These are phyloP conservation scores for Lacanobia wlatinum DNA, from an alignment of 2,888 invertebrate species.

Conservation along the genomic window DNA sequence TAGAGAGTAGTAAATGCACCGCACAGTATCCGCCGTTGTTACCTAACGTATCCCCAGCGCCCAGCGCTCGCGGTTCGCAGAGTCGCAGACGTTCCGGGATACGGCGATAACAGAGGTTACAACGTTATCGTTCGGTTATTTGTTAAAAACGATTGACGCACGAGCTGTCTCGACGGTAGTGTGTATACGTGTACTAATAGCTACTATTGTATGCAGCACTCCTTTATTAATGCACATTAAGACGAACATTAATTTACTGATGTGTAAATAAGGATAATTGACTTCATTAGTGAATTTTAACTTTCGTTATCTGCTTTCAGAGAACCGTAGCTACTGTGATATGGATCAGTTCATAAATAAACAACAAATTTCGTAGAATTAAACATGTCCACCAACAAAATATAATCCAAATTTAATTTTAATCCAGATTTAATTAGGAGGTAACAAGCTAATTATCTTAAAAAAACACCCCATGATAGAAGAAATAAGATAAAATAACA, in stretches of 20 bases:
- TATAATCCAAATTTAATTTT: constrained; percentile 14
- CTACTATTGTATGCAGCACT: constrained; percentile 57
- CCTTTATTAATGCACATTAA: constrained; percentile 34
- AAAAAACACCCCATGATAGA: constrained; percentile 48
- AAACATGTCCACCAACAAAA: constrained; percentile 24
- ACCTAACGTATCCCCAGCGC: constrained; percentile 81
- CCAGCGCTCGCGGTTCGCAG: constrained; percentile 81
- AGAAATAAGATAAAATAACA: constrained; percentile 49
- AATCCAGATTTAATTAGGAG: constrained; percentile 20
- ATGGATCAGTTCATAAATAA: constrained; percentile 42
- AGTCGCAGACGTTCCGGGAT: constrained; percentile 90
- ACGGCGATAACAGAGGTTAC: constrained; percentile 87
- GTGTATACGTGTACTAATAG: constrained; percentile 65
- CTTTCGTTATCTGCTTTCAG: constrained; percentile 9
- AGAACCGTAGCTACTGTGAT: background rate
- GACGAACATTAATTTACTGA: constrained; percentile 25
- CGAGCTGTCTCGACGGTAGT: constrained; percentile 83
- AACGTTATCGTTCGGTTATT: constrained; percentile 85
- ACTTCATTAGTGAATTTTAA: constrained; percentile 24
- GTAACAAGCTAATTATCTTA: constrained; percentile 21
- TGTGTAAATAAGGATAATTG: constrained; percentile 52
- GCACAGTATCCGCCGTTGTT: constrained; percentile 68
- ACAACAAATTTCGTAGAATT: constrained; percentile 22
- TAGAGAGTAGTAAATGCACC: constrained; percentile 79
- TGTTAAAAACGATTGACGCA: constrained; percentile 89